Conservation (phyloP, 2,113 vertebrate species). For the Nothoprocta perdicaria region DNA sequence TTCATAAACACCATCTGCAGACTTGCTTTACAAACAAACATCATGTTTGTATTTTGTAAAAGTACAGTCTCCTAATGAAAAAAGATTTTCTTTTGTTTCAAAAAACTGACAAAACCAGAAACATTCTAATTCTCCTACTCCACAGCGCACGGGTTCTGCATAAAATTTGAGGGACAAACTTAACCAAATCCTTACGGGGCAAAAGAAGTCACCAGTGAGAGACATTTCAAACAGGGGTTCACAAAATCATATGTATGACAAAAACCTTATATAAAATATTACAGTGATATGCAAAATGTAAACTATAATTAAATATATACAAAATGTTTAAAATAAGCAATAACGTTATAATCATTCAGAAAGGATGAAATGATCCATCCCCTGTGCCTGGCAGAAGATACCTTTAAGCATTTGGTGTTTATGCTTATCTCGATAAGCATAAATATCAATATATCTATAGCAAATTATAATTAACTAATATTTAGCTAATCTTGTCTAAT, state of each 20-base stretch:
- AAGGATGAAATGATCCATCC: neutral
- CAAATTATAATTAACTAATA: neutral
- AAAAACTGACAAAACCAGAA: neutral
- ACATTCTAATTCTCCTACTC: neutral
- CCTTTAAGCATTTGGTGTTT: neutral
- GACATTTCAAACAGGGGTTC: neutral
- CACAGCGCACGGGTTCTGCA: neutral
- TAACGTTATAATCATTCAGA: too few species aligned
- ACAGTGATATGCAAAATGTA: neutral
- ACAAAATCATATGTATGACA: neutral
- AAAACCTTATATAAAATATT: neutral
- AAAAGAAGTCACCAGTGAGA: neutral
- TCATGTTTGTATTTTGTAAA: neutral
- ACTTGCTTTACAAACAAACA: conserved; percentile 13
- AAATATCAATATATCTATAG: neutral
- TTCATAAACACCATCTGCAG: conserved; percentile 38
- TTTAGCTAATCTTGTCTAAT: neutral
- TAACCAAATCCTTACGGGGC: neutral
- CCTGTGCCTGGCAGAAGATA: neutral
- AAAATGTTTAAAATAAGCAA: neutral
- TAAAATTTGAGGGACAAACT: neutral
- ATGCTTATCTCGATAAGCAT: neutral
- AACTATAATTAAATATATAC: neutral
- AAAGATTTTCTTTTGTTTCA: neutral
- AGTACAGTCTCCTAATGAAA: neutral